Evolutionary conservation across 2,113 vertebrate genomes (phyloP).

Genomic region (Fregata magnificens): DNA sequence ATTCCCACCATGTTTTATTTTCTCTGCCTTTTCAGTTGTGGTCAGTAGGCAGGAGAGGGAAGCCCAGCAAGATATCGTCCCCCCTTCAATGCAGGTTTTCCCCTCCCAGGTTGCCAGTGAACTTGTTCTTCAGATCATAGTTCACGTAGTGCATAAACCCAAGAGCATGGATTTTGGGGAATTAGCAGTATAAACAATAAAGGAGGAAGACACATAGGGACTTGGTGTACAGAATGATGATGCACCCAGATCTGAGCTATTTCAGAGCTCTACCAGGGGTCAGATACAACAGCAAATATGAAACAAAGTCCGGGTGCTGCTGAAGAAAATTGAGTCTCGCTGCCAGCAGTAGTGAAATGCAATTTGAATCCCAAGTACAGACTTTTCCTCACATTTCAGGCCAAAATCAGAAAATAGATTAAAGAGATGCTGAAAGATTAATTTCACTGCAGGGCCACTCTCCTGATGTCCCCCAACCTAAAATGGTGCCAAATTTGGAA

Average conservation of each 20-base stretch:
- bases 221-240: neutral
- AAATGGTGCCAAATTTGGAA: neutral
- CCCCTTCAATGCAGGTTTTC: neutral
- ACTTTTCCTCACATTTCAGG: neutral
- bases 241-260: neutral
- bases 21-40: neutral
- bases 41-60: neutral
- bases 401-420: neutral
- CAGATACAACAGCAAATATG: neutral
- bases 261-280: neutral
- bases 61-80: neutral
- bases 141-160: neutral
- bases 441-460: neutral
- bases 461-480: neutral
- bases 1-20: neutral
- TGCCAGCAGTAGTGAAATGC: neutral
- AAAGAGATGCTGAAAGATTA: neutral
- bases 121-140: neutral
- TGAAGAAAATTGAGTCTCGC: neutral
- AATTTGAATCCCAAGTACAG: neutral
- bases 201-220: accelerated
- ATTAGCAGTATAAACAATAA: neutral
- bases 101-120: too few species aligned
- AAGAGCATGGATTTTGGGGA: too few species aligned
- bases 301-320: neutral